Conservation (phyloP, 2,797 vertebrate genomes). For the Enteromius thamalakanensis region DNA sequence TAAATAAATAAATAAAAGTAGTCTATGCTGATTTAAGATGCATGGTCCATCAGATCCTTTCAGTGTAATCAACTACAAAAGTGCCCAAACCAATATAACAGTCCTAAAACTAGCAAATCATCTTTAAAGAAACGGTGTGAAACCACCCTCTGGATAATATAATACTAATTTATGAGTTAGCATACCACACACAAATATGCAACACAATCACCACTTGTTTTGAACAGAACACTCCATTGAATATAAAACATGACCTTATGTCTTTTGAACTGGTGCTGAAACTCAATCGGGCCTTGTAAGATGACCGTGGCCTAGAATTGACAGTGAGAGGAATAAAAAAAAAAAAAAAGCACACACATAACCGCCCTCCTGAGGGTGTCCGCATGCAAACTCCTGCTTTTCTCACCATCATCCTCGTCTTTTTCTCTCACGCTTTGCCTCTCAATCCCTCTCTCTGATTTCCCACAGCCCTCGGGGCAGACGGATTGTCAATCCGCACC, state of each 20-base stretch:
- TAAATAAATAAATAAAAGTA: no score
- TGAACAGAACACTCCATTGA: slow-evolving; percentile 35
- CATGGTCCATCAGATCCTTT: background rate
- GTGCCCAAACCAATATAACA: background rate
- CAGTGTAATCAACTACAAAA: background rate
- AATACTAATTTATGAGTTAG: slow-evolving; percentile 44
- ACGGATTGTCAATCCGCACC: slow-evolving; percentile 76
- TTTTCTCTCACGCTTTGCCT: slow-evolving; percentile 45
- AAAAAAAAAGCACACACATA: slow-evolving; percentile 22
- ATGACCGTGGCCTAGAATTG: background rate
- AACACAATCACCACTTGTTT: slow-evolving; percentile 31
- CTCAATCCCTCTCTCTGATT: slow-evolving; percentile 53
- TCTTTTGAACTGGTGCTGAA: slow-evolving; percentile 25
- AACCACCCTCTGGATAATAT: slow-evolving; percentile 4
- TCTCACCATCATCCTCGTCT: slow-evolving; percentile 65
- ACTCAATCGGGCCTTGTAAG: slow-evolving; percentile 33
- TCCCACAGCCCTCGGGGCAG: slow-evolving; percentile 77
- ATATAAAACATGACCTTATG: slow-evolving; percentile 30
- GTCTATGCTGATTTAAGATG: background rate
- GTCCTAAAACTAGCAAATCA: background rate
- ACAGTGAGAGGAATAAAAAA: background rate
- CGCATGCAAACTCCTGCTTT: slow-evolving; percentile 35
- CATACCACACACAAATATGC: slow-evolving; percentile 12
- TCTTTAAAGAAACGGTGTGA: background rate
- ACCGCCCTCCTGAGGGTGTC: slow-evolving; percentile 23